Base-by-base conservation (phyloP, 2,888 invertebrate genomes). In the Frankliniella intonsa region DNA sequence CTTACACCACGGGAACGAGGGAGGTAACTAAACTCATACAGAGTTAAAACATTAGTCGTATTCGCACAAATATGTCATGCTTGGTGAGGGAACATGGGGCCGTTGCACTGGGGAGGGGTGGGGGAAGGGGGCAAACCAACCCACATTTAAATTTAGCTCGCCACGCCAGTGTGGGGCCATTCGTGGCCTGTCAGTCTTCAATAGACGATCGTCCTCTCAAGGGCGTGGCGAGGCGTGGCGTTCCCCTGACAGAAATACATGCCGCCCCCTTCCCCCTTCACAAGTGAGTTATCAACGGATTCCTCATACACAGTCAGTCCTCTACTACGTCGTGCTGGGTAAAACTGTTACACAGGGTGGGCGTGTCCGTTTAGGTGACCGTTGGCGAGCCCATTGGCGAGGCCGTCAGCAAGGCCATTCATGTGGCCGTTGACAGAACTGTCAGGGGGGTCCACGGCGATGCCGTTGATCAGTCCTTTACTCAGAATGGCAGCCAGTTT, bases 161-260 rank as follows among this genome's bases (percentile, higher is more conserved):
- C 69, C 69, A 76, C 69, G 69, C 69, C n/a, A 76, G 69, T 1
- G 69, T 11, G 69, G 69, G 22, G 22, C 9, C 22, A 38, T 38
- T 38, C 38, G 69, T 22, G 69, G 69, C 69, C 22, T 69, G 69
- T 69, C 69, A 76, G 69, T 76, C 69, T 76, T 76, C 69, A 76
- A 76, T 76, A 76, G 69, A 76, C 69, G 69, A 76, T 76, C 69
- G 69, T 76, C 69, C 69, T 76, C 69, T 25, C 69, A 76, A 76
- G 69, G 69, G 69, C 69, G 69, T 76, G 25, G 69, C 25, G 5
- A 12, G 69, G 69, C n/a, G 25, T 19, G 14, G 69, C 69, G 55
- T 55, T 19, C 38, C 38, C 55, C 12, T 19, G 69, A 76, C 69
- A 76, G 69, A 76, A 76, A 76, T 76, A 76, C 25, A 12, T 76